Evolutionary conservation across 2,797 vertebrate species (phyloP), one percentile per base, ranked within the genome.

Genomic region (Alcedo quadribrachys): DNA sequence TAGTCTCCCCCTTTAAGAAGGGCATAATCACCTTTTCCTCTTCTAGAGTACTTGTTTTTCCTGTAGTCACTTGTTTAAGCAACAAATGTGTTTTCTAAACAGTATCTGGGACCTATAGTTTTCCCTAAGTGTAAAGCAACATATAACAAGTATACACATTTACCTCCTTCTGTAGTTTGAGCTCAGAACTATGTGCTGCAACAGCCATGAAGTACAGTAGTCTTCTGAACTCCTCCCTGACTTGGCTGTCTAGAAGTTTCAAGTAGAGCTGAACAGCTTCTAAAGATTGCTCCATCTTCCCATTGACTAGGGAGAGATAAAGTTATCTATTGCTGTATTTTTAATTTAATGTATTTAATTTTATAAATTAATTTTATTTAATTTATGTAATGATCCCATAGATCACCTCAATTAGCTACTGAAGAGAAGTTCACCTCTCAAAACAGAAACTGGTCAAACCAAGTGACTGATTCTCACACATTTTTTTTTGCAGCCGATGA

Each of bases 191-290:
- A 85, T 97, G 97, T 75, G 98, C 98, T 66, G 99, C 99, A 12
- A 98, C 88, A 21, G 98, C 98, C 99, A 99, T 99, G 97, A 99
- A 99, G 87, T 98, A 98, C 33, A 99, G 97, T 3, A 99, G 97
- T 40, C 98, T 98, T 77, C 99, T 98, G 13, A 99, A 98, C 95
- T 99, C 99, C 96, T 99, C 99, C 94, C 98, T 98, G 88, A 97
- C 98, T 88, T 97, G 98, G n/a, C 98, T 98, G 96, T 99, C 98
- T 86, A 99, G 97, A 92, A 99, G 98, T 94, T 99, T 99, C 91
- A 99, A 92, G 93, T 99, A 99, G 63, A 99, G 98, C 93, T 99
- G 99, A 92, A 99, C 89, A 35, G 98, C 98, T 97, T 99, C 99
- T 86, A 99, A 93, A n/a, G 99, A 99, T 85, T 98, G 98, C 43